These are phyloP conservation scores for Drosophila rhopaloa DNA, from an alignment of 1,140 invertebrate genomes.

Conservation along the genomic window DNA sequence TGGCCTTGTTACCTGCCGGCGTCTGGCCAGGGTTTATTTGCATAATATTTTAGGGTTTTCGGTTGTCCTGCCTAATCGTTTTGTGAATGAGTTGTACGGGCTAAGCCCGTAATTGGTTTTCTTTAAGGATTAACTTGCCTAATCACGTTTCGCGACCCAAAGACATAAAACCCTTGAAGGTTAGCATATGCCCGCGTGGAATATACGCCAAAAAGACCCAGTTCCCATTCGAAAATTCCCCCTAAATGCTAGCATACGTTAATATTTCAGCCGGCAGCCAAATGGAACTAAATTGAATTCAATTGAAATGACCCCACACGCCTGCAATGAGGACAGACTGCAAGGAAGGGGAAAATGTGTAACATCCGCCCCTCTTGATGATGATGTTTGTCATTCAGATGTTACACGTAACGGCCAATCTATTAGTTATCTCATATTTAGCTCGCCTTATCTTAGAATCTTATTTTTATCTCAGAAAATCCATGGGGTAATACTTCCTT, in stretches of 20 bases:
- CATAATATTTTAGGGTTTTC: slow-evolving; percentile 37
- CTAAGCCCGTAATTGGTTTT: slow-evolving; percentile 29
- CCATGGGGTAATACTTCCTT: neutral
- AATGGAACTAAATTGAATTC: slow-evolving; percentile 81
- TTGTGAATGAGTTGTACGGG: slow-evolving; percentile 45
- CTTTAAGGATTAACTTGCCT: slow-evolving; percentile 42
- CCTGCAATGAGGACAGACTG: slow-evolving; percentile 31
- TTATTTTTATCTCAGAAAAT: neutral
- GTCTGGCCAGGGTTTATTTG: slow-evolving; percentile 33
- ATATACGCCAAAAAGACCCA: slow-evolving; percentile 32
- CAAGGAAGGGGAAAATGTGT: slow-evolving; percentile 12
- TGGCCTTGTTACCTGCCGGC: slow-evolving; percentile 38
- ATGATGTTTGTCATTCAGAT: slow-evolving; percentile 1
- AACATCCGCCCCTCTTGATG: slow-evolving; percentile 37
- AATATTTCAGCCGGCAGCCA: slow-evolving; percentile 28
- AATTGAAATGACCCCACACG: slow-evolving; percentile 82
- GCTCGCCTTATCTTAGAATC: neutral
- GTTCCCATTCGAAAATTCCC: slow-evolving; percentile 8
- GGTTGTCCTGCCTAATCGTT: slow-evolving; percentile 26
- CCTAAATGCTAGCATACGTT: slow-evolving; percentile 16
- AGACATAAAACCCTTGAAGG: slow-evolving; percentile 26
- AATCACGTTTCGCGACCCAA: neutral
- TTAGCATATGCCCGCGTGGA: slow-evolving; percentile 36
- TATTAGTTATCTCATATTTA: slow-evolving; percentile 9
- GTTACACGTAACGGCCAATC: neutral